A percentile compares a stretch with the other conserved stretches of the same genome.
Evolutionary conservation across 2,113 vertebrate species (phyloP).

Genomic region (Sterrhoptilus dennistouni): DNA sequence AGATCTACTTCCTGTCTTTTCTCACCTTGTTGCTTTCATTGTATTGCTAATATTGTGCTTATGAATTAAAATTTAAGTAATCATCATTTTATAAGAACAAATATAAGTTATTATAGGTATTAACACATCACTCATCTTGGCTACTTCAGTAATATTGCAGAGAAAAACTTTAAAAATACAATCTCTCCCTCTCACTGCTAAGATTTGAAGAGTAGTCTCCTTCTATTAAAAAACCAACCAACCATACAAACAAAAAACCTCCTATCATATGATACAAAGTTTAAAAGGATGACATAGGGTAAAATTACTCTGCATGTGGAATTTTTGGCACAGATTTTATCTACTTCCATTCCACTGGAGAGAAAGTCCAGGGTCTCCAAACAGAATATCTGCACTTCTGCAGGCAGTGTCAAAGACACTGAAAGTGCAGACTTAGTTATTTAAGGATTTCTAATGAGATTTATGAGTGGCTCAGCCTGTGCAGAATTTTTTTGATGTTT

Average conservation of each 20-base stretch:
- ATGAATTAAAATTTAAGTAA: not conserved
- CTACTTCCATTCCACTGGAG: not conserved
- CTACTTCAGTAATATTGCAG: not conserved
- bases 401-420: not conserved
- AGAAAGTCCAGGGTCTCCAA: not conserved
- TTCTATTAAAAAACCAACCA: not conserved
- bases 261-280: not conserved
- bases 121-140: not conserved
- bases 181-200: not conserved
- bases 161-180: fast-evolving
- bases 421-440: not conserved
- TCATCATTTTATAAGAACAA: not conserved
- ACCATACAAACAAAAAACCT: not conserved
- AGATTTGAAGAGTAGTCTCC: not conserved
- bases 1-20: not conserved
- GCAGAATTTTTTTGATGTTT: not conserved
- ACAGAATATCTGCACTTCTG: not conserved
- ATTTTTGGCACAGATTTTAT: not conserved
- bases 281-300: not conserved
- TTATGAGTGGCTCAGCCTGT: not conserved
- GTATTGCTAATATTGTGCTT: not conserved
- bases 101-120: not conserved
- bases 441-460: not conserved
- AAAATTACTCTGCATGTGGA: not conserved
- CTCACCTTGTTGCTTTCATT: not conserved